Percentiles rank a stretch among this genome's conserved stretches.
phyloP scores from a whole-genome alignment of 2,797 vertebrate species.

The Sciaenops ocellatus region DNA sequence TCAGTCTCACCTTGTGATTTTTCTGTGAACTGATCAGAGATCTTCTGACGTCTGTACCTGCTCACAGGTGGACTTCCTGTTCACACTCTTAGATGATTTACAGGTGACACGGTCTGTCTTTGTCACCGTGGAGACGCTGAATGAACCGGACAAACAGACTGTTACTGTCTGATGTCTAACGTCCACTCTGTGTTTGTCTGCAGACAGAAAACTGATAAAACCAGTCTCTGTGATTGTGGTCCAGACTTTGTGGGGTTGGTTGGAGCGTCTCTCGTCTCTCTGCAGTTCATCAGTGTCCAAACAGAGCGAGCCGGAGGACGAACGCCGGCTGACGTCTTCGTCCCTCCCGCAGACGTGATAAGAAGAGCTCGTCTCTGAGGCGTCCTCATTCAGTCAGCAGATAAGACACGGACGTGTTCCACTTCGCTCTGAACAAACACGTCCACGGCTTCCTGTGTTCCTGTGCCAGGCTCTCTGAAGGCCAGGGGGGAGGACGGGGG shows the following conservation, averaged over 20 bases:
- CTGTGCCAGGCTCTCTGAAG: conserved; percentile 41
- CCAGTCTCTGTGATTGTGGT: background rate
- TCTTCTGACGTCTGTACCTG: too few species aligned
- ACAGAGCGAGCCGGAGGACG: conserved; percentile 11
- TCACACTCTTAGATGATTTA: too few species aligned
- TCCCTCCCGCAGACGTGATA: conserved; percentile 30
- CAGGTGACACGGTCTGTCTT: background rate
- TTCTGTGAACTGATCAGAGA: too few species aligned
- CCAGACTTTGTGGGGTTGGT: background rate
- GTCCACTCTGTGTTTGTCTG: background rate
- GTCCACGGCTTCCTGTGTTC: conserved; percentile 46
- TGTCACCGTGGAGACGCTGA: background rate
- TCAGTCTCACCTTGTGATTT: too few species aligned
- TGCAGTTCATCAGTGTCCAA: conserved; percentile 5
- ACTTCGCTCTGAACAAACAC: conserved; percentile 48
- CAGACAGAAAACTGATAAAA: conserved; percentile 14
- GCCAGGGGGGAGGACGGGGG: background rate
- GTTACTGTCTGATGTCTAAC: background rate
- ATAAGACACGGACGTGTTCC: conserved; percentile 47
- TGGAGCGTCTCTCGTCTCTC: background rate
- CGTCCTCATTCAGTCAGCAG: conserved; percentile 51
- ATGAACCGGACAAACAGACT: background rate
- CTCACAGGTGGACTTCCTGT: too few species aligned
- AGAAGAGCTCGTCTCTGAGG: background rate
- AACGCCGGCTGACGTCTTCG: background rate